Percentiles rank a stretch among this genome's conserved stretches.
These are phyloP conservation scores for Holothuria glaberrima DNA, from an alignment of 35 echinoderm and acorn worm genomes.

Conservation along the genomic window DNA sequence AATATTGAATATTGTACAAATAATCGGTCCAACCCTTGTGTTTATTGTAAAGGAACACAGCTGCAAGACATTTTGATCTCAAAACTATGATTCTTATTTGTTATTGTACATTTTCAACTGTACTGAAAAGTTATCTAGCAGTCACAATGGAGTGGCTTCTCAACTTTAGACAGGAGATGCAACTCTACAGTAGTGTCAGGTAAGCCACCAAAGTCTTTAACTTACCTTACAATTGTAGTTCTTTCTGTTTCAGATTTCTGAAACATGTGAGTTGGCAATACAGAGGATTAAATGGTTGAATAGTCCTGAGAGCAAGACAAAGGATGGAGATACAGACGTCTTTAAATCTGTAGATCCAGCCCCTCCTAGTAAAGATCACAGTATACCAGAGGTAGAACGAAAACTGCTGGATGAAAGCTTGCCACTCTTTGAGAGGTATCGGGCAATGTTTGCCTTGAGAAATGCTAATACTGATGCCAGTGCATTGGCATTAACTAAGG, in stretches of 20 bases:
- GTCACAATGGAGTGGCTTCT: no score
- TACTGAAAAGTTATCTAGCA: no score
- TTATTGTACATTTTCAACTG: no score
- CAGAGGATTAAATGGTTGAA: conserved; percentile 91
- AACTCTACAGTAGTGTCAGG: no score
- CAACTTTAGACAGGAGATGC: no score
- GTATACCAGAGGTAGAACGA: conserved; percentile 47
- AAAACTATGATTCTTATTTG: no score
- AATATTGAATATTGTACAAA: no score
- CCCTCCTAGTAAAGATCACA: conserved; percentile 64
- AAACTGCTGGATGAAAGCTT: conserved; percentile 75
- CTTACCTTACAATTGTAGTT: neutral
- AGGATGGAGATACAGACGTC: conserved; percentile 50
- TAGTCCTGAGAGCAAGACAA: conserved; percentile 62
- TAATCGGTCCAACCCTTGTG: no score
- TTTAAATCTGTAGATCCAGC: conserved; percentile 95
- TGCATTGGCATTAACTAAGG: conserved; percentile 76
- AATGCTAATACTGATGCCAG: conserved; percentile 77
- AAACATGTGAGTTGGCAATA: conserved; percentile 95
- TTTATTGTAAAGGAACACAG: no score
- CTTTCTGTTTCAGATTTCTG: conserved; percentile 77
- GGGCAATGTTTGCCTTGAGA: conserved; percentile 94
- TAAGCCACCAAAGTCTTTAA: no score
- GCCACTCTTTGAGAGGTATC: conserved; percentile 87
- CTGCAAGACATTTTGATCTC: no score